phyloP scores from a whole-genome alignment of 2,113 vertebrate species.

The Microtus richardsoni region DNA sequence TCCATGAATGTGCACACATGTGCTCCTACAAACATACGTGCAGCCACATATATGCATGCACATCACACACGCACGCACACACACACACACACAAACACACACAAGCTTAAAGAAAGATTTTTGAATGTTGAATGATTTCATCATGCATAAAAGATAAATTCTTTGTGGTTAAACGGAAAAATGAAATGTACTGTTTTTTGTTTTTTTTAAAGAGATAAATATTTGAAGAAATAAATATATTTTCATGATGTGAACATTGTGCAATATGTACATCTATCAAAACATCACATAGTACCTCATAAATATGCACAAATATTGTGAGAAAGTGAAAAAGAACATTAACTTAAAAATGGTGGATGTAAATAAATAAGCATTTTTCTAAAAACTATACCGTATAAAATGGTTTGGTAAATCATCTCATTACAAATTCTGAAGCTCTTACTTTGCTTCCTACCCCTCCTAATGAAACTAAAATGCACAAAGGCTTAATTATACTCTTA shows the following conservation, averaged over 20 bases:
- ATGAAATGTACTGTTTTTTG: background rate
- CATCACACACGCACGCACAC: background rate
- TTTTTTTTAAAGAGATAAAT: background rate
- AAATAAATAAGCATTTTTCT: slow-evolving; percentile 30
- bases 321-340: slow-evolving; percentile 32
- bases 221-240: background rate
- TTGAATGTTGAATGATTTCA: background rate
- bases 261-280: background rate
- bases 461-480: slow-evolving; percentile 48
- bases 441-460: background rate
- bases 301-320: background rate
- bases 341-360: background rate
- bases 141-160: background rate
- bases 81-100: background rate
- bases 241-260: background rate
- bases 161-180: background rate
- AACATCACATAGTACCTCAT: background rate
- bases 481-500: slow-evolving; percentile 66
- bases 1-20: background rate
- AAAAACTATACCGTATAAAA: background rate
- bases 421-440: slow-evolving; percentile 44
- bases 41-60: background rate
- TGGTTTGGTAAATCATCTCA: slow-evolving; percentile 13
- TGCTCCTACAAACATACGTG: background rate
- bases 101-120: background rate